Percentiles rank a stretch among this genome's conserved stretches.
Evolutionary conservation across 2,113 vertebrate genomes (phyloP).

Genomic region (Nibea albiflora): DNA sequence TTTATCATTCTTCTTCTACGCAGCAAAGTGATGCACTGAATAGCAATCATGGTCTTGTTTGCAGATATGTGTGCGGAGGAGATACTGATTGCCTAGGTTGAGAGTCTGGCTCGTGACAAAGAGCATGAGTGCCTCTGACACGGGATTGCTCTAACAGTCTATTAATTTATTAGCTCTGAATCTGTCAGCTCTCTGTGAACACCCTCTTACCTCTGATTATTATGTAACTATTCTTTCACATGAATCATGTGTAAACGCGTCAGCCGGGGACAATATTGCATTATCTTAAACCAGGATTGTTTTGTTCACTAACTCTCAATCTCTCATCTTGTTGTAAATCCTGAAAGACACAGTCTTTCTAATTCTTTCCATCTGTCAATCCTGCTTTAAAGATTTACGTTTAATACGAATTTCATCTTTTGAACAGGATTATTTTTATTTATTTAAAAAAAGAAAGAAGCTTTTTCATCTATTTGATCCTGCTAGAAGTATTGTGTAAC

Average conservation of each 20-base stretch:
- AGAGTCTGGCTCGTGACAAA: constrained; percentile 1
- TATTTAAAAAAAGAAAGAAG: constrained; percentile 6
- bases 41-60: constrained; percentile 31
- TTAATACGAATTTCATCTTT: constrained; percentile 36
- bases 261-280: background rate
- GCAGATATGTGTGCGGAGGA: background rate
- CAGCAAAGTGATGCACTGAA: constrained; percentile 23
- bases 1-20: constrained; percentile 16
- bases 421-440: constrained; percentile 43
- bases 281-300: constrained; percentile 12
- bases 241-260: background rate
- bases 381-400: constrained; percentile 28
- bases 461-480: constrained; percentile 39
- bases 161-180: constrained; percentile 16
- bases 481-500: background rate
- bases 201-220: background rate
- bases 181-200: constrained; percentile 14
- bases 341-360: constrained; percentile 27
- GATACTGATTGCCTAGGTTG: constrained; percentile 10
- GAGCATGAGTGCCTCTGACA: constrained; percentile 17
- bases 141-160: constrained; percentile 11
- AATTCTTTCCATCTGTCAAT: constrained; percentile 51
- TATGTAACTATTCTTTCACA: background rate
- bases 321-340: constrained; percentile 47
- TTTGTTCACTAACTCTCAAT: constrained; percentile 31